These are phyloP conservation scores for Aurelia sp. DNA, from an alignment of 30 jellyfish, hydroid and myxozoan species.

Conservation along the genomic window DNA sequence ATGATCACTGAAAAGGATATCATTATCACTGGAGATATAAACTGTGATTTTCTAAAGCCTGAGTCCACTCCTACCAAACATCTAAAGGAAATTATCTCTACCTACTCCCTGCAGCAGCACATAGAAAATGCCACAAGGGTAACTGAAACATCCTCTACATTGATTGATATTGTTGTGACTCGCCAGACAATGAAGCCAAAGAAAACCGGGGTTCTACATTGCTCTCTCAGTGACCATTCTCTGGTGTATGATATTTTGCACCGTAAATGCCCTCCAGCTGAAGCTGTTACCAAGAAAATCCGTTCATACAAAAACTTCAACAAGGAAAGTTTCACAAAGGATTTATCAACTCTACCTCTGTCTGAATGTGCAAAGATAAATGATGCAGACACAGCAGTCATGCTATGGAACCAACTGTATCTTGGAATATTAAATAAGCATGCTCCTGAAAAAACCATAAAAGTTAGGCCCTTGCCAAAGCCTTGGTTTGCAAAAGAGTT, in stretches of 20 bases:
- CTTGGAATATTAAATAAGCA: constrained; percentile 6
- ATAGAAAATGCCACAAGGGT: constrained; percentile 9
- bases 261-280: constrained; percentile 16
- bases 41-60: constrained; percentile 11
- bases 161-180: constrained; percentile 10
- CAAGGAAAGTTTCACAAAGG: constrained; percentile 2
- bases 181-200: constrained; percentile 30
- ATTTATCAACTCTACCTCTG: constrained; percentile 3
- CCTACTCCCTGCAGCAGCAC: background rate
- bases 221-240: constrained; percentile 18
- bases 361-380: constrained; percentile 3
- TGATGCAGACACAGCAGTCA: background rate
- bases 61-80: background rate
- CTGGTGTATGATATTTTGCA: background rate
- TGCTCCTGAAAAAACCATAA: constrained; percentile 9
- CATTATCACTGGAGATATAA: background rate
- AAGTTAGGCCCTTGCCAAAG: constrained; percentile 3
- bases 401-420: constrained; percentile 3
- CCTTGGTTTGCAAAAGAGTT: constrained; percentile 27
- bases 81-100: constrained; percentile 7
- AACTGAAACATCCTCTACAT: constrained; percentile 22
- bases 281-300: constrained; percentile 6
- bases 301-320: constrained; percentile 8
- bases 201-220: constrained; percentile 11
- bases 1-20: background rate